These are phyloP conservation scores for Mugil cephalus DNA, from an alignment of 2,113 vertebrate genomes.

Conservation along the genomic window DNA sequence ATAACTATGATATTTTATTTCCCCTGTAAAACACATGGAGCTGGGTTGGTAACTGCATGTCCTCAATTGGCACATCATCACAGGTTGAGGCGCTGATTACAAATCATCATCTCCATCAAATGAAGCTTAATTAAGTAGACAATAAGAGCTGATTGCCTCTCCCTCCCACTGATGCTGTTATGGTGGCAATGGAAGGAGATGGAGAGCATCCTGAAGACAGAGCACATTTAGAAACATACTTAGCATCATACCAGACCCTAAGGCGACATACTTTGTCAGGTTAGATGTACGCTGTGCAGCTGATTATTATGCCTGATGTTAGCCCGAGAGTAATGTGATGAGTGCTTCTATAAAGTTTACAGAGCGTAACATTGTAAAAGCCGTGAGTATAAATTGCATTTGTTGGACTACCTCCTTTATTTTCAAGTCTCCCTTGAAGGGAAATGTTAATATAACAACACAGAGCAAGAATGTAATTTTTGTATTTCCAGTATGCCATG, in stretches of 20 bases:
- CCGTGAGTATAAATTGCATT: too few relatives aligned
- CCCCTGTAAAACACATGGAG: neutral
- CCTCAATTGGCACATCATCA: constrained; percentile 13
- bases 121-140: constrained; percentile 72
- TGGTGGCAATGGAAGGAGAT: constrained; percentile 56
- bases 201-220: constrained; percentile 42
- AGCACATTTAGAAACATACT: constrained; percentile 40
- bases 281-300: neutral
- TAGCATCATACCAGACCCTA: constrained; percentile 1
- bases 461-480: too few relatives aligned
- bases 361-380: too few relatives aligned
- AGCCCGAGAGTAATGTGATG: too few relatives aligned
- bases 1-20: neutral
- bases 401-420: too few relatives aligned
- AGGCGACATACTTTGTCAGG: neutral
- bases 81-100: constrained; percentile 65
- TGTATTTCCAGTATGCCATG: too few relatives aligned
- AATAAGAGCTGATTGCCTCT: constrained; percentile 73
- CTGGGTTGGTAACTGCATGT: constrained; percentile 15
- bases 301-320: too few relatives aligned
- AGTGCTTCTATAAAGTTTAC: too few relatives aligned
- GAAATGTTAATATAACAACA: too few relatives aligned
- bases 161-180: constrained; percentile 63
- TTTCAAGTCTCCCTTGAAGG: too few relatives aligned
- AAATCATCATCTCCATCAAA: constrained; percentile 64